Evolutionary conservation across 2,888 invertebrate species (phyloP), one percentile per base, ranked within the genome.

Genomic region (Protonemura montana): DNA sequence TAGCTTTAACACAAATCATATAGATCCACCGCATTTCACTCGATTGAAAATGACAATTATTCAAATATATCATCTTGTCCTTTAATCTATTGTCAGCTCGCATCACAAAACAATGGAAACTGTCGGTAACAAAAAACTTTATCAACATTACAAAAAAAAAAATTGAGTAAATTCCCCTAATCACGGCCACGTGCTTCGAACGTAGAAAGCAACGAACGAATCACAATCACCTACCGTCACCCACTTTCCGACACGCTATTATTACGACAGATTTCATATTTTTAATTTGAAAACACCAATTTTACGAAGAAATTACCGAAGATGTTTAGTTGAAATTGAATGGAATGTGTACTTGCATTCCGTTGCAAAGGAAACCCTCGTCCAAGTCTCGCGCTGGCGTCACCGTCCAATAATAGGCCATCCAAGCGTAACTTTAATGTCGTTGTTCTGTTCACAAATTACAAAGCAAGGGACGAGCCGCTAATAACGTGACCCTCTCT

Each of bases 1-100:
- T 59, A 59, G 59, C 59, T 59, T 59, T 21, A 59, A 59, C 59
- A 21, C 21, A 59, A 59, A 59, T 59, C 21, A 59, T 59, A 59
- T 59, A 16, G 21, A 16, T 21, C 3, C 10, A 6, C 3, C 10
- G 13, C 21, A 59, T 59, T 59, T 59, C 59, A 59, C 21, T 59
- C 59, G 16, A 25, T 42, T n/a, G n/a, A n/a, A 83, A 35, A 26
- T 16, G 41, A 83, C 82, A 83, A 83, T 78, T 27, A 27, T 78
- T 78, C 28, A 78, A 5, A 27, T 28, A 78, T 27, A 28, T 78
- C 13, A 78, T 78, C 26, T 78, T 59, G 59, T 78, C 78, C 25
- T 25, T 78, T n/a, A 25, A 78, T 27, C 78, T 78, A 78, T 28
- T 27, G 78, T 78, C 78, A 78, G 25, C 27, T 78, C 78, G 78